Percentiles rank a stretch among this genome's conserved stretches.
These are phyloP conservation scores for Drosophila bipectinata DNA, from an alignment of 1,140 invertebrate genomes.

Conservation along the genomic window DNA sequence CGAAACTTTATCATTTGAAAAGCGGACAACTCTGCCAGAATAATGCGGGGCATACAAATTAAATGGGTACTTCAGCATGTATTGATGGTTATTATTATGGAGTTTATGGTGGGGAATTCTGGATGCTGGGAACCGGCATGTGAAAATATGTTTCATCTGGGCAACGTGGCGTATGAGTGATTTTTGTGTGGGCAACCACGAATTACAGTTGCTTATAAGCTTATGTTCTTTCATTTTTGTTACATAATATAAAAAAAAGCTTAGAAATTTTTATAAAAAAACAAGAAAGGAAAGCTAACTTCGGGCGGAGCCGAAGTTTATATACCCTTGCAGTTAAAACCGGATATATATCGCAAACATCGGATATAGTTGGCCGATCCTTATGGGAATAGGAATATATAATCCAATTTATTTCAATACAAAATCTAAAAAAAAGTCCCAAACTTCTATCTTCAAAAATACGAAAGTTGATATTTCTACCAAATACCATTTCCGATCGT, in stretches of 20 bases:
- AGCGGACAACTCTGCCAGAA: slow-evolving; percentile 15
- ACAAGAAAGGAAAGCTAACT: too few species aligned
- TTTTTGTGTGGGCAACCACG: not conserved
- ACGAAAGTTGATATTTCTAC: too few species aligned
- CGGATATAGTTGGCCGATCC: too few species aligned
- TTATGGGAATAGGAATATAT: too few species aligned
- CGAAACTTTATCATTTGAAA: slow-evolving; percentile 34
- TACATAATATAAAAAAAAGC: not conserved
- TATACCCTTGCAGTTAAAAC: too few species aligned
- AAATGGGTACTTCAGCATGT: slow-evolving; percentile 22
- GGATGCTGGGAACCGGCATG: not conserved
- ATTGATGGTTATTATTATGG: slow-evolving; percentile 24
- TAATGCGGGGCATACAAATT: slow-evolving; percentile 30
- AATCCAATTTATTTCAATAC: too few species aligned
- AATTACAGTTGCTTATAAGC: not conserved
- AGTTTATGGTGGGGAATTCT: slow-evolving; percentile 1
- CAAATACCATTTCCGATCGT: too few species aligned
- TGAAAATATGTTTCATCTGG: slow-evolving; percentile 1
- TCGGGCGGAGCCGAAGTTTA: too few species aligned
- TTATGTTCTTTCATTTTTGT: not conserved
- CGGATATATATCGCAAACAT: too few species aligned
- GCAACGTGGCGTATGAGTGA: slow-evolving; percentile 1
- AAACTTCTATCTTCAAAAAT: too few species aligned
- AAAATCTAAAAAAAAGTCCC: too few species aligned
- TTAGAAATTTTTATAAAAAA: too few species aligned